Evolutionary conservation across 1,140 invertebrate genomes (phyloP), one percentile per base, ranked within the genome.

Genomic region (Plodia interpunctella): DNA sequence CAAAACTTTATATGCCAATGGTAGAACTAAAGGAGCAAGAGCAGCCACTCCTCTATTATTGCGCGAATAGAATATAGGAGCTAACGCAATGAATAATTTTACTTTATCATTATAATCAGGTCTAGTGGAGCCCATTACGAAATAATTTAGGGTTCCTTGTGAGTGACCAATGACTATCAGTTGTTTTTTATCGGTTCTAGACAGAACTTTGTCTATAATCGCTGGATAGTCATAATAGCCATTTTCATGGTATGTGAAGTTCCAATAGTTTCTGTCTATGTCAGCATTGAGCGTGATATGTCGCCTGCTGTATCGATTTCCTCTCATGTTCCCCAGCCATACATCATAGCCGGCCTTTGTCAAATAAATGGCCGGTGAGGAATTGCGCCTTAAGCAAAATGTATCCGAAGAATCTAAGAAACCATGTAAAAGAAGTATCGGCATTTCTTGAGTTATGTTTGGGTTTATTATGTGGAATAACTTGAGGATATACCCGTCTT

Each of bases 391-490:
- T 4, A 92, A 68, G 6, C 94, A 74, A 83, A 89, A 96, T 60
- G 92, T 92, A 5, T 91, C 90, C 0, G 93, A 93, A 15, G 92
- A 92, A 11, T 90, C 91, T 0, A 93, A 52, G 11, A 96, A 67
- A 4, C 95, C 95, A 69, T 96, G 95, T 85, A 94, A 91, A 0
- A 96, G 70, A 11, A 94, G 90, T 0, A 93, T 90, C 0, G 80
- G 83, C 13, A 91, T 13, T 8, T 6, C 55, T 21, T 50, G 30
- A 9, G 30, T 5, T 1, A 3, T 9, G 30, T 9, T 9, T 0
- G 70, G 59, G 17, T 57, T 58, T 6, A 59, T 55, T n/a, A 70
- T 62, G 21, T 51, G 15, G 18, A 51, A 51, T 5, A 51, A 4
- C 20, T 18, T 51, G 18, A 51, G 15, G 18, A 51, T 51, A 8